Base-by-base conservation (phyloP, 2,113 vertebrate genomes). In the Empidonax alnorum region DNA sequence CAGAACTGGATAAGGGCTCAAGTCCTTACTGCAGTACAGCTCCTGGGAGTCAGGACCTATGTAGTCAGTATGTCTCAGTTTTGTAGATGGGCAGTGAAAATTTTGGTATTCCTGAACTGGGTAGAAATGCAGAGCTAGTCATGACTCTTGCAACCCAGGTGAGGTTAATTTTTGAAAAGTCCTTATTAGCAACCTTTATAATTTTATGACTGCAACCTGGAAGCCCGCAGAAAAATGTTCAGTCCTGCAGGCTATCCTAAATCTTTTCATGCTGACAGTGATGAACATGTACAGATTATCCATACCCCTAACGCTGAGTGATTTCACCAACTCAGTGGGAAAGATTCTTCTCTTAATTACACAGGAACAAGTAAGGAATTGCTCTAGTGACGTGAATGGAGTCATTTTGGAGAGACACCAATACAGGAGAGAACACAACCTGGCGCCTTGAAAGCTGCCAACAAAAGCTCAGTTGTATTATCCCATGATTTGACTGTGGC, bases 351-450 rank as follows among this genome's bases (percentile, higher is more conserved):
- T 84, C 76, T 86, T 96, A 96, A 95, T 96, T 95, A 87, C 65
- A 84, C 31, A 89, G 77, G 80, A 97, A 92, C 93, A 96, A 90
- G 93, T 81, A 97, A 58, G 30, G 93, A 96, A 93, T 93, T 95
- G 93, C 94, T 95, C 44, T 56, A 72, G 73, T 90, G 90, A 95
- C 69, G 58, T 93, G 90, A 96, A 86, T 77, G 42, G 68, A 93
- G 79, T 65, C 61, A 69, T 92, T 96, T 95, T 97, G 96, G 96
- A 96, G 78, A 90, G 72, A 81, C 73, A 96, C 96, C 94, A 95
- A 69, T 50, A 72, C n/a, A 93, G 86, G 86, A 94, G 90, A 89
- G 83, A 94, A 90, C 83, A 96, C 85, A 96, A 82, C 89, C 90
- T 94, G 96, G 90, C 47, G 18, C 87, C 85, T 90, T 53, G 76